A percentile compares a stretch with the other conserved stretches of the same genome.
Evolutionary conservation across 37 sponge, comb jelly and placozoan species (phyloP).

Genomic region (Tethya wilhelma): DNA sequence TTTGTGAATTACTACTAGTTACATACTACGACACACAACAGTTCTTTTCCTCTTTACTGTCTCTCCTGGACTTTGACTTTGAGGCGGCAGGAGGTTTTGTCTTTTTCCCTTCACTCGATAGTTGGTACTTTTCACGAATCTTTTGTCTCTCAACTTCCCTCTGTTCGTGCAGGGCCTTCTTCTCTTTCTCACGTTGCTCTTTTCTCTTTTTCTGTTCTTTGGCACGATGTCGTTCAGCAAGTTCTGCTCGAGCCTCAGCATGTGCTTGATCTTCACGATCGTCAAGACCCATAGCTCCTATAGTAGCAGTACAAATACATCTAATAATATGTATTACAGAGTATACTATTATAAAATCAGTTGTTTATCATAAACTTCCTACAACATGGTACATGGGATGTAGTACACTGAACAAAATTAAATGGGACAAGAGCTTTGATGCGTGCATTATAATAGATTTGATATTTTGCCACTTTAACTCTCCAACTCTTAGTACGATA

Average conservation of each 20-base stretch:
- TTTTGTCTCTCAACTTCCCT: constrained; percentile 15
- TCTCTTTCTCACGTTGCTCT: background rate
- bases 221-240: background rate
- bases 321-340: too few relatives aligned
- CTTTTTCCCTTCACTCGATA: background rate
- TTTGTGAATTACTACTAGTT: background rate
- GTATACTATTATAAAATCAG: too few relatives aligned
- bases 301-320: background rate
- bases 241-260: background rate
- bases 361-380: too few relatives aligned
- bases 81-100: background rate
- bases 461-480: too few relatives aligned
- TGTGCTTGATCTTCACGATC: background rate
- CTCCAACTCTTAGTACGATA: too few relatives aligned
- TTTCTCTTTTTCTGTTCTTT: background rate
- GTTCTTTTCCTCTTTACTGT: background rate
- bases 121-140: constrained; percentile 23
- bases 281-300: constrained; percentile 4
- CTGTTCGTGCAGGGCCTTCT: background rate
- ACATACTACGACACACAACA: constrained; percentile 1
- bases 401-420: too few relatives aligned
- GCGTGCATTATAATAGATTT: too few relatives aligned
- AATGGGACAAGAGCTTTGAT: too few relatives aligned
- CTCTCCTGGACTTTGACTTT: background rate
- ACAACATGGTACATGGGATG: too few relatives aligned